A percentile compares a stretch with the other conserved stretches of the same genome.
Conservation (phyloP, 1,140 invertebrate species). For the Cherax quadricarinatus region DNA sequence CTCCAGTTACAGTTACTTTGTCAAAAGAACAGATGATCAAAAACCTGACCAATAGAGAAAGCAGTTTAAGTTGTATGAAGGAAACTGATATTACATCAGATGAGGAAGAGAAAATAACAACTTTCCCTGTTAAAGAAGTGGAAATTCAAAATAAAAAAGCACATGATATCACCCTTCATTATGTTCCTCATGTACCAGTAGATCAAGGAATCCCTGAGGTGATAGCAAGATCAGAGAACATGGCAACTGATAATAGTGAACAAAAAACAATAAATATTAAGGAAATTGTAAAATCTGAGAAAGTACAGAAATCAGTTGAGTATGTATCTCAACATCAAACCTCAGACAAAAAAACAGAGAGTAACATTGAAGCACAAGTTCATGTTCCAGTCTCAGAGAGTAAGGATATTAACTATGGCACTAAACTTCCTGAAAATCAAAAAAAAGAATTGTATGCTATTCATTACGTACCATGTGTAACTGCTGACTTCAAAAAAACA, state of each 20-base stretch:
- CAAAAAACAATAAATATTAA: neutral
- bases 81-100: slow-evolving; percentile 30
- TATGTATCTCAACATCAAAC: neutral
- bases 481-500: neutral
- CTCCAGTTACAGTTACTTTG: neutral
- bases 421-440: neutral
- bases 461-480: slow-evolving; percentile 23
- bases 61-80: neutral
- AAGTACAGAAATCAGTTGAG: neutral
- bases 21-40: neutral
- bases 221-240: neutral
- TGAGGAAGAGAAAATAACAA: neutral
- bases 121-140: neutral
- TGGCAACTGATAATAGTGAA: neutral
- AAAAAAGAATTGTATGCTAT: neutral
- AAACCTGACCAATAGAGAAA: neutral
- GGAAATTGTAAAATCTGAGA: neutral
- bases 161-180: slow-evolving; percentile 13
- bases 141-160: slow-evolving; percentile 17
- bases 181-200: slow-evolving; percentile 16
- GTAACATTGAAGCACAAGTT: neutral
- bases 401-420: neutral
- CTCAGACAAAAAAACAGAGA: neutral
- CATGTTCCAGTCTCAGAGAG: neutral
- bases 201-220: neutral